Percentiles rank a stretch among this genome's conserved stretches.
Evolutionary conservation across 2,797 vertebrate species (phyloP).

Genomic region (Pipistrellus pipistrellus): DNA sequence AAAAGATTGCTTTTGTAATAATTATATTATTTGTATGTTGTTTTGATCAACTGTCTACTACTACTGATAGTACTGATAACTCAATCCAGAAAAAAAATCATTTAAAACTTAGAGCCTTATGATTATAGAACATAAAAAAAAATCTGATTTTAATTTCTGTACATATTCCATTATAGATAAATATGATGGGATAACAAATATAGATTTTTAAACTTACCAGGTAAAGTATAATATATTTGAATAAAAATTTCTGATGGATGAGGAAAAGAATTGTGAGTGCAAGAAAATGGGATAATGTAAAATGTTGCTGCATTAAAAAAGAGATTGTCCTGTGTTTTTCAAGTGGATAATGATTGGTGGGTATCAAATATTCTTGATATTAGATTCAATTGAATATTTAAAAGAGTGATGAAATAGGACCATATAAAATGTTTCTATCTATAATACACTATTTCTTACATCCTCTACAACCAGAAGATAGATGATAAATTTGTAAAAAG

Average conservation of each 20-base stretch:
- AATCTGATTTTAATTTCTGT: constrained; percentile 22
- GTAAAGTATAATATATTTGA: constrained; percentile 14
- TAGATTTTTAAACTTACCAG: background rate
- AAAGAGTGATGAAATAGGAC: background rate
- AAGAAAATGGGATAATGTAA: constrained; percentile 32
- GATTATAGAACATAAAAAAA: background rate
- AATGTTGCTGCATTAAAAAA: background rate
- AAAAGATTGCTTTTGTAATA: background rate
- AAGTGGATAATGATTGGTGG: background rate
- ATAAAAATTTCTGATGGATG: background rate
- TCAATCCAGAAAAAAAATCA: constrained; percentile 7
- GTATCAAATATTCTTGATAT: background rate
- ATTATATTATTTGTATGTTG: background rate
- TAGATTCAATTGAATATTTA: background rate
- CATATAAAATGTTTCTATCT: background rate
- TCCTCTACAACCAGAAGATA: background rate
- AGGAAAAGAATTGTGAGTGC: constrained; percentile 29
- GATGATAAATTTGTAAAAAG: background rate
- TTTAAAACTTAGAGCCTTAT: constrained; percentile 14
- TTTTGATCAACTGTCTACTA: background rate
- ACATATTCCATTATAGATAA: background rate
- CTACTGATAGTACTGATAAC: background rate
- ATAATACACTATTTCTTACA: background rate
- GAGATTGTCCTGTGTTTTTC: background rate
- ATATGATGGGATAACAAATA: background rate